phyloP scores from a whole-genome alignment of 1,140 invertebrate species.

The Lucilia sericata region DNA sequence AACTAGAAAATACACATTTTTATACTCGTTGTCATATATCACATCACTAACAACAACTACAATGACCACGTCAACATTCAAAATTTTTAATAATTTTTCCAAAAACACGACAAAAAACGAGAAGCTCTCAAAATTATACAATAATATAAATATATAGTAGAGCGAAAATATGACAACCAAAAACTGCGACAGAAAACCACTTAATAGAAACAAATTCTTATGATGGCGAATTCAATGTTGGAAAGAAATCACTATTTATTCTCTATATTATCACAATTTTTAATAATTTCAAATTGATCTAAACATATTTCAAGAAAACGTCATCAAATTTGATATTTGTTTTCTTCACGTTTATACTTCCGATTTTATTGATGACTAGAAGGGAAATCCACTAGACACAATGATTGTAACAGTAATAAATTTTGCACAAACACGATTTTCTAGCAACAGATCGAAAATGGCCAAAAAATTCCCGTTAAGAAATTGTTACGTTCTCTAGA shows the following conservation, averaged over 20 bases:
- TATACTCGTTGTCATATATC: not conserved
- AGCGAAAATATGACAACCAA: not conserved
- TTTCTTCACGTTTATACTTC: too few relatives aligned
- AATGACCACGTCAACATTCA: slow-evolving; percentile 33
- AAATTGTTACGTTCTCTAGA: slow-evolving; percentile 33
- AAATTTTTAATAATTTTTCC: not conserved
- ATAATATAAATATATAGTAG: not conserved
- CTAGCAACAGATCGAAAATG: not conserved
- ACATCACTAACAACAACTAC: not conserved
- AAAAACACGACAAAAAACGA: slow-evolving; percentile 18
- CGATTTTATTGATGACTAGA: not conserved
- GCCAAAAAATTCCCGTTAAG: not conserved
- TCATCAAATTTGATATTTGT: not conserved
- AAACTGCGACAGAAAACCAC: not conserved
- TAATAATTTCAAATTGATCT: too few relatives aligned
- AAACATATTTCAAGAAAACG: not conserved
- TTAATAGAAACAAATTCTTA: not conserved
- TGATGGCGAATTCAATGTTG: not conserved
- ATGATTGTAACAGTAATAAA: not conserved
- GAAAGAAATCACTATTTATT: not conserved
- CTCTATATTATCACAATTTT: not conserved
- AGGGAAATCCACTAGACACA: not conserved
- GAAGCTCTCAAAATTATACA: not conserved
- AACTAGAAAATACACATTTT: slow-evolving; percentile 11
- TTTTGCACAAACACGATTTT: slow-evolving; percentile 12